Evolutionary conservation across 2,888 invertebrate genomes (phyloP).

Genomic region (Glyphotaelius pellucidus): DNA sequence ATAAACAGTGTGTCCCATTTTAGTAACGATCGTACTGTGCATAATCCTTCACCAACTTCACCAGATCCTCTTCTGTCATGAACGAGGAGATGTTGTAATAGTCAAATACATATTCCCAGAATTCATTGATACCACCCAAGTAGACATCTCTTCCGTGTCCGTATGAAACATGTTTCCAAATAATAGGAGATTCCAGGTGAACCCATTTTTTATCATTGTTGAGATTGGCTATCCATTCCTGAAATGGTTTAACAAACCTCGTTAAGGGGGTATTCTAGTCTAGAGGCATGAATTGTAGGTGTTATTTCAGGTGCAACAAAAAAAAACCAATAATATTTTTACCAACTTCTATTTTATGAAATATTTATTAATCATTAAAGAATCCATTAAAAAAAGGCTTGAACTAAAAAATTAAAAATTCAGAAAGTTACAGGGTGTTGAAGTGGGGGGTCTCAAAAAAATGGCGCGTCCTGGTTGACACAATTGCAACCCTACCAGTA

Average conservation of each 20-base stretch:
- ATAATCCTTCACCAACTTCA: slow-evolving; percentile 46
- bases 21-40: slow-evolving; percentile 51
- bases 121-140: slow-evolving; percentile 79
- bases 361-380: no score
- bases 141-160: slow-evolving; percentile 77
- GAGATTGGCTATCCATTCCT: slow-evolving; percentile 76
- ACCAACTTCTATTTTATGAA: no score
- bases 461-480: no score
- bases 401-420: no score
- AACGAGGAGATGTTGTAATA: slow-evolving; percentile 74
- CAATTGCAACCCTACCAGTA: no score
- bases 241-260: slow-evolving; percentile 57
- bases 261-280: no score
- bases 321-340: no score
- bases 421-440: no score
- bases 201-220: slow-evolving; percentile 78
- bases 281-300: no score
- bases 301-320: no score
- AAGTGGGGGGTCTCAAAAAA: no score
- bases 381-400: no score
- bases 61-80: slow-evolving; percentile 35
- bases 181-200: slow-evolving; percentile 76
- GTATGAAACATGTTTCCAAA: slow-evolving; percentile 80
- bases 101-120: slow-evolving; percentile 80
- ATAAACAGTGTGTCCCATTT: neutral